These are phyloP conservation scores for Triplophysa bombifrons DNA, from an alignment of 2,797 vertebrate species.

Conservation along the genomic window DNA sequence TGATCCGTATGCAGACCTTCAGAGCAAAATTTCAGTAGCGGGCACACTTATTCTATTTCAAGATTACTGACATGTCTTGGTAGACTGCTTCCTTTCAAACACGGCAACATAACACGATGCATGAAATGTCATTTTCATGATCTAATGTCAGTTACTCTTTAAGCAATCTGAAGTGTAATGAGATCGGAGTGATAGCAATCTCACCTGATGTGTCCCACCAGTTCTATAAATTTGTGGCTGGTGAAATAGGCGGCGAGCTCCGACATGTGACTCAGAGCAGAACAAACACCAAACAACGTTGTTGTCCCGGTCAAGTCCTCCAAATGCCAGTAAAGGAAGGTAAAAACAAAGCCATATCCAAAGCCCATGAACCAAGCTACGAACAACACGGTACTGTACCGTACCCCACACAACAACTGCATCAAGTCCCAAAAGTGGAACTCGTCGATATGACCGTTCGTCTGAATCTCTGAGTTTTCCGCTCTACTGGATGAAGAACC, in stretches of 20 bases:
- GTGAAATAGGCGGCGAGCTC: conserved; percentile 95
- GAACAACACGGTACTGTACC: conserved; percentile 90
- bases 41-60: neutral
- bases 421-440: conserved; percentile 78
- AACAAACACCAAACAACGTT: conserved; percentile 96
- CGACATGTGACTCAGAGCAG: conserved; percentile 89
- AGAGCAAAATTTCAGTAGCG: neutral
- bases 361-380: conserved; percentile 99
- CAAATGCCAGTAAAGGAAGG: conserved; percentile 96
- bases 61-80: neutral
- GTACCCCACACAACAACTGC: conserved; percentile 87
- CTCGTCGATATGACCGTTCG: neutral
- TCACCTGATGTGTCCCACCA: conserved; percentile 96
- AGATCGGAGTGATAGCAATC: conserved; percentile 17
- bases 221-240: conserved; percentile 95
- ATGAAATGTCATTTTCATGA: no score
- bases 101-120: no score
- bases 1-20: conserved; percentile 5
- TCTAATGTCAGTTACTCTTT: no score
- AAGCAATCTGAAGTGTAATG: neutral
- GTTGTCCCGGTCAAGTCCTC: conserved; percentile 91
- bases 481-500: conserved; percentile 65
- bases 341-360: conserved; percentile 96
- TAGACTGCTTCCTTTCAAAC: no score
- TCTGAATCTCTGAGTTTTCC: conserved; percentile 48